Base-by-base conservation (phyloP, 2,888 invertebrate species). In the Apodemia zela region DNA sequence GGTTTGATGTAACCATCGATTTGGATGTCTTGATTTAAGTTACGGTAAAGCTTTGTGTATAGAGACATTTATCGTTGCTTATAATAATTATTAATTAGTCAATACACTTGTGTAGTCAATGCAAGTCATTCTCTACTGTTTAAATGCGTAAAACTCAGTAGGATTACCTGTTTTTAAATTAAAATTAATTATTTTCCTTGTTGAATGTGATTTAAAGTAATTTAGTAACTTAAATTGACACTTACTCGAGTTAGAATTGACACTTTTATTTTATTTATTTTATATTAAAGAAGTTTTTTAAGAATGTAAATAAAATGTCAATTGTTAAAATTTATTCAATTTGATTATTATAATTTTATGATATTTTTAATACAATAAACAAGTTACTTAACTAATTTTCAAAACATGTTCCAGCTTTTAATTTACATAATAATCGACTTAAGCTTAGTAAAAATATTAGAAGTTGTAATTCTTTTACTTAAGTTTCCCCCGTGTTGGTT, bases 21-120 rank as follows among this genome's bases (percentile, higher is more conserved):
- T 76, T 74, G 77, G 80, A 84, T 75, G 77, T 77, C 80, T 82
- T 76, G 73, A 80, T 81, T 76, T 42, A 68, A 75, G 72, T 71
- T 71, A 73, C 71, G 68, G 64, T 74, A 72, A 72, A 73, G 69
- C 51, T 62, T 51, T 71, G 71, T 64, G 68, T 65, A 65, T 65
- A 66, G 71, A 72, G 73, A 75, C 73, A 67, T 71, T 75, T 74
- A 76, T 71, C 69, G 71, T 72, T 62, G 71, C 65, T 65, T 58
- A 59, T 68, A 65, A 68, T 68, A 66, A 68, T 33, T 33, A 33
- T 33, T 33, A 33, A 33, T 42, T 42, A 42, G 45, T 57, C 18
- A 54, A 38, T 35, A n/a, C 18, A 51, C 38, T 62, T 33, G 38
- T 57, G 54, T 42, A 21, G 5, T n/a, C 21, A 25, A 54, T 42